Percentiles rank a stretch among this genome's conserved stretches.
Evolutionary conservation across 2,888 invertebrate species (phyloP).

Genomic region (Acleris laterana): DNA sequence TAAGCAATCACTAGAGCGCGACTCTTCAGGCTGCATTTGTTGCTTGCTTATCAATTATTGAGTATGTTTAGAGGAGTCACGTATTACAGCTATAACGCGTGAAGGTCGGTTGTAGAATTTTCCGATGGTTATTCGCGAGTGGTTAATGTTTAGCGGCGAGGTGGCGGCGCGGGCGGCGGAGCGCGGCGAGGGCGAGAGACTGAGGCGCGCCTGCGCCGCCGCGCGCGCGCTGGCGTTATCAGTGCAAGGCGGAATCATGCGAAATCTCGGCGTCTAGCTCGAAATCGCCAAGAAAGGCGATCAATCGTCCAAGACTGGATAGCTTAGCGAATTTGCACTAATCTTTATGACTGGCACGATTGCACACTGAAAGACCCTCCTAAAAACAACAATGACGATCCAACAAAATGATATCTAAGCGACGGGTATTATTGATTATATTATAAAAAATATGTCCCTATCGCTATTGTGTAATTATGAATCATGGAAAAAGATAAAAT

Average conservation of each 20-base stretch:
- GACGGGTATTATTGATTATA: too few relatives aligned
- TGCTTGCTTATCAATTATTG: constrained; percentile 2
- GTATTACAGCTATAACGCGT: constrained; percentile 54
- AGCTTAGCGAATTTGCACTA: constrained; percentile 10
- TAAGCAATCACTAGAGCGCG: constrained; percentile 15
- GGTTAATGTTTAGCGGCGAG: constrained; percentile 21
- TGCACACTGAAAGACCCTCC: not conserved
- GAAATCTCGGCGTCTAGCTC: constrained; percentile 54
- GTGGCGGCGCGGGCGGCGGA: constrained; percentile 40
- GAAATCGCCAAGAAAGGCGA: constrained; percentile 23
- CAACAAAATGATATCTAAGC: too few relatives aligned
- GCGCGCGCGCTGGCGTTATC: constrained; percentile 60
- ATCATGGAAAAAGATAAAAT: too few relatives aligned
- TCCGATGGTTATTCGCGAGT: constrained; percentile 44
- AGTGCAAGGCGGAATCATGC: constrained; percentile 68
- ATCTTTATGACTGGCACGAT: constrained; percentile 6
- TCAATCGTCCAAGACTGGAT: constrained; percentile 32
- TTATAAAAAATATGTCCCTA: too few relatives aligned
- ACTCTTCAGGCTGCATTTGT: constrained; percentile 8
- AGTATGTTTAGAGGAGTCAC: constrained; percentile 40
- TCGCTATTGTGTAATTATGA: too few relatives aligned
- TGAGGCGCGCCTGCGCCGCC: constrained; percentile 42
- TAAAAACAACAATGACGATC: not conserved
- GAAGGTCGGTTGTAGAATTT: constrained; percentile 70
- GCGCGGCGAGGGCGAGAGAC: constrained; percentile 54